Percentiles rank a stretch among this genome's conserved stretches.
Conservation (phyloP, 1,140 invertebrate genomes). For the Gerris buenoi region DNA sequence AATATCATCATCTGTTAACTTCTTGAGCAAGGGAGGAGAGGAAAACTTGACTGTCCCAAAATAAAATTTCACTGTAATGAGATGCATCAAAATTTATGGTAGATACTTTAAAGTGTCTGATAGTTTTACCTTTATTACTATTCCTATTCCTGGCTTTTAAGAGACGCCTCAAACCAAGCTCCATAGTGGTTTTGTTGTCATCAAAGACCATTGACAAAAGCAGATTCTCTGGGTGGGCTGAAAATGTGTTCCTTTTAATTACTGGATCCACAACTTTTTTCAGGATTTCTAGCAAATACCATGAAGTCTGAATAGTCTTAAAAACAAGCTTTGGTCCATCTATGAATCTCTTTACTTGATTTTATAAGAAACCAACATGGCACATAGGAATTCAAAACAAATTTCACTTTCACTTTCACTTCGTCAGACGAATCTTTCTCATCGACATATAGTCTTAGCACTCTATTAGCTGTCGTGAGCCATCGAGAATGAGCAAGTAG, state of each 20-base stretch:
- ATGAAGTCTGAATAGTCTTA: conserved; percentile 16
- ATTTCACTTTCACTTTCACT: conserved; percentile 17
- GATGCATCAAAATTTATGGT: conserved; percentile 16
- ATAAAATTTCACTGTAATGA: conserved; percentile 18
- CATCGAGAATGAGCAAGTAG: conserved; percentile 24
- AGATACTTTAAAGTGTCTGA: conserved; percentile 15
- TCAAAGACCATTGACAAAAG: conserved; percentile 27
- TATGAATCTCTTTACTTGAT: conserved; percentile 21
- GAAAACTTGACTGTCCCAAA: conserved; percentile 13
- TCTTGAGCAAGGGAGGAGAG: conserved; percentile 14
- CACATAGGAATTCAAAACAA: conserved; percentile 26
- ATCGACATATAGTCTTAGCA: conserved; percentile 23
- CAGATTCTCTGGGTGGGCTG: conserved; percentile 27
- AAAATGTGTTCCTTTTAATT: conserved; percentile 21
- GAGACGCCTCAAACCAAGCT: conserved; percentile 21
- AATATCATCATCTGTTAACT: conserved; percentile 16
- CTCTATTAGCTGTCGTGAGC: conserved; percentile 25
- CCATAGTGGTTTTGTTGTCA: conserved; percentile 19
- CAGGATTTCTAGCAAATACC: conserved; percentile 14
- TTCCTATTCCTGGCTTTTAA: too few relatives aligned
- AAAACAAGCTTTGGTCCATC: conserved; percentile 21
- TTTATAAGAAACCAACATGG: conserved; percentile 28
- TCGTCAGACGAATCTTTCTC: conserved; percentile 19
- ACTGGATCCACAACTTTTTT: conserved; percentile 20
- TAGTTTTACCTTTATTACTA: too few relatives aligned